These are phyloP conservation scores for silkworm (Bombyx mori) DNA, from an alignment of 1,140 invertebrate genomes.

Conservation along the genomic window DNA sequence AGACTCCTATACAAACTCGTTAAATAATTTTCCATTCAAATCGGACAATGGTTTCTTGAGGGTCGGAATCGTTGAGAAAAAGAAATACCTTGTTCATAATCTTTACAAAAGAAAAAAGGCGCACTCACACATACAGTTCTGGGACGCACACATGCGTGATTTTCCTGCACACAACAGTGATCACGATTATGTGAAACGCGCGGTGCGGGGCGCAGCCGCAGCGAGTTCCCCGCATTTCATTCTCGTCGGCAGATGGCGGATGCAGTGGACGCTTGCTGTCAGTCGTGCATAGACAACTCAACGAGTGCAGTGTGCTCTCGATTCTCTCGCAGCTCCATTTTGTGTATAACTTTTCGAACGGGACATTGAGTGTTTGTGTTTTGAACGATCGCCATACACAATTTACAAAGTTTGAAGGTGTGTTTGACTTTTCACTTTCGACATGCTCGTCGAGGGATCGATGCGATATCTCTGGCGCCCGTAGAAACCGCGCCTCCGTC, in stretches of 20 bases:
- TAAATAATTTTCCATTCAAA: conserved; percentile 12
- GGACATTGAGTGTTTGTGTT: conserved; percentile 68
- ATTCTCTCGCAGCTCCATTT: conserved; percentile 61
- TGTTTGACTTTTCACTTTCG: conserved; percentile 58
- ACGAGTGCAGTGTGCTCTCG: conserved; percentile 49
- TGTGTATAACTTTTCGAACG: conserved; percentile 64
- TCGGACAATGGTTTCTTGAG: conserved; percentile 17
- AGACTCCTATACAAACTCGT: conserved; percentile 8
- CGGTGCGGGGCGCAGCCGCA: conserved; percentile 8
- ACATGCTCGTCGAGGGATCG: conserved; percentile 60
- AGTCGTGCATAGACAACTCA: conserved; percentile 67
- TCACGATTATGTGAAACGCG: conserved; percentile 32
- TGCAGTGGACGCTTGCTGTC: conserved; percentile 64
- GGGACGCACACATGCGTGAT: conserved; percentile 30
- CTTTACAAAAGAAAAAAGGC: conserved; percentile 54
- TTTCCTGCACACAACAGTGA: conserved; percentile 23
- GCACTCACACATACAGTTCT: conserved; percentile 28
- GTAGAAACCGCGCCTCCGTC: conserved; percentile 68
- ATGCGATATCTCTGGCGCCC: conserved; percentile 64
- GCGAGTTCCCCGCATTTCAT: conserved; percentile 62
- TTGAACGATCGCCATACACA: conserved; percentile 53
- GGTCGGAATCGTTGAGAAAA: conserved; percentile 35
- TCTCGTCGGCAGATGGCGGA: conserved; percentile 69
- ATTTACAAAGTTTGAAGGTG: conserved; percentile 29
- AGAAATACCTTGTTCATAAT: conserved; percentile 47